Evolutionary conservation across 2,113 vertebrate species (phyloP), one percentile per base, ranked within the genome.

Genomic region (Coregonus clupeaformis): DNA sequence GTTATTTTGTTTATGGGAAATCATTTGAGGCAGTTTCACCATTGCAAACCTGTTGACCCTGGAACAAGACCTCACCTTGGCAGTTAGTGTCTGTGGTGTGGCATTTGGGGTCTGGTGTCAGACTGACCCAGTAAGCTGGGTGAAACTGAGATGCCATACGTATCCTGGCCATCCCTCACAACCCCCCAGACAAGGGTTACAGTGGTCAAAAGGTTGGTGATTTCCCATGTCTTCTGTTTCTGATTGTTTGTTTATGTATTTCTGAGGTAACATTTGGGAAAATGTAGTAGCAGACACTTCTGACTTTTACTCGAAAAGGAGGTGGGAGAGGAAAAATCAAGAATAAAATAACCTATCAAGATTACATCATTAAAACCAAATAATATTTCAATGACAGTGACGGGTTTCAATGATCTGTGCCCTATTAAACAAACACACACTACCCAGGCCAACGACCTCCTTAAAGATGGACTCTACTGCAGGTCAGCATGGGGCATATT

Each of bases 41-140:
- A 16, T 42, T 72, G 29, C 57, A 42, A 1, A 45, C 27, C n/a
- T 14, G 3, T 16, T 32, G n/a, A 18, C 20, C 25, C 30, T 5
- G 13, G 70, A 72, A 30, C n/a, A 24, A 45, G 29, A 62, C 29
- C 5, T 42, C n/a, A 72, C 5, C 71, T 6, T 62, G 71, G 71
- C 68, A 60, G 7, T 6, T 11, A 30, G 18, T 0, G 32, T 36
- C 59, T 4, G 49, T 22, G 24, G 6, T 36, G 29, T 45, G 59
- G 57, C 59, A 62, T 72, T 72, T 64, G 59, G 71, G 14, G 32
- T 68, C 36, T 13, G 67, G 67, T 63, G 13, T 72, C 71, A 63
- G 32, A 16, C 42, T 22, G 1, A 5, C 57, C 7, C 7, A 14
- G 3, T 5, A 20, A 1, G 4, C 29, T 6, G 6, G 30, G 29